Base-by-base conservation (phyloP, 2,888 invertebrate genomes). In the Ephialtes manifestator region DNA sequence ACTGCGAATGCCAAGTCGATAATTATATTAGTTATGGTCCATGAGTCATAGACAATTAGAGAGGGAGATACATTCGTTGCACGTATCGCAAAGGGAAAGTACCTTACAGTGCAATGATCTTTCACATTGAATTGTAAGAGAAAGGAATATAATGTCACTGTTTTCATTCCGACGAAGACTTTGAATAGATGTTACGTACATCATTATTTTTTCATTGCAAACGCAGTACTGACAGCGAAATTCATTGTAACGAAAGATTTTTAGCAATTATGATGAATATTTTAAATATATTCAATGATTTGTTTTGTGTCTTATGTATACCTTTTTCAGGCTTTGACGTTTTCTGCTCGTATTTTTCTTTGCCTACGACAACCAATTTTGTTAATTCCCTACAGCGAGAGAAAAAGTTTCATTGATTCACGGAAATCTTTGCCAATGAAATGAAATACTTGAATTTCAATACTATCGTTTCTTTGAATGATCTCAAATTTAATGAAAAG, bases 41-140 rank as follows among this genome's bases (percentile, higher is more conserved):
- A 72, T 58, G 72, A 58, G 72, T 72, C 72, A 72, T 31, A n/a
- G 72, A 35, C 72, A 72, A 72, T 72, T 72, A 72, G 72, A 72
- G 58, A 46, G 72, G 43, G 72, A 72, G 28, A 58, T n/a, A 63
- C 60, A 35, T 15, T 63, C 60, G 35, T 63, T 35, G 60, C 15
- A 63, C 35, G n/a, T 35, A n/a, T 18, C 15, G 60, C 60, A 15
- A 63, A 35, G 60, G 60, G 35, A 35, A 63, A 63, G 60, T 35
- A 35, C 35, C 24, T 13, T 13, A 10, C 13, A 55, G 55, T 4
- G 31, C 15, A n/a, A n/a, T 35, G 35, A 63, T 63, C 31, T 31
- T 60, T 60, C 31, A n/a, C 60, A 31, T 35, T 31, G n/a, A 13
- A 15, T 10, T 53, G 24, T 11, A 13, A 35, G 60, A 60, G 60